Conservation (phyloP, 2,113 vertebrate genomes). For the Planiliza haematocheilus region DNA sequence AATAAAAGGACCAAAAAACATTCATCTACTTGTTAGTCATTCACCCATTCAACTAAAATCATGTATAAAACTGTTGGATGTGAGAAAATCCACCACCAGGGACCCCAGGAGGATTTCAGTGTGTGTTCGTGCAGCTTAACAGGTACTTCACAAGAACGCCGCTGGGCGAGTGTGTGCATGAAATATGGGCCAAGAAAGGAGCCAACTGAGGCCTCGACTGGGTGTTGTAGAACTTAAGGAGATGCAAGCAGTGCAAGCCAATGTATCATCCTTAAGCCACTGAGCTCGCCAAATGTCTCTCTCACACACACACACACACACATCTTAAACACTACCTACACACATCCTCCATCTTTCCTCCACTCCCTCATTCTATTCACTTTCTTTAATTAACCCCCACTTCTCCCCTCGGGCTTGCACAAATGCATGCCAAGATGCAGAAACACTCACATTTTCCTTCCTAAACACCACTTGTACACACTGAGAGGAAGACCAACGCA, state of each 20-base stretch:
- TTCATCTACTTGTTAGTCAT: too few relatives aligned
- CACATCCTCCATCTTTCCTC: constrained; percentile 29
- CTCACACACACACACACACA: constrained; percentile 12
- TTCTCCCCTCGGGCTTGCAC: constrained; percentile 39
- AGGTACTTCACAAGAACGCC: not conserved
- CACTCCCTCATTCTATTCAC: constrained; percentile 40
- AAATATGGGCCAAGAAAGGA: constrained; percentile 18
- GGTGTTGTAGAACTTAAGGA: constrained; percentile 3
- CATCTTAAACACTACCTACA: constrained; percentile 22
- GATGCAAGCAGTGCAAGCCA: constrained; percentile 35
- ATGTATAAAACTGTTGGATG: too few relatives aligned
- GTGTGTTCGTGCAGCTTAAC: not conserved
- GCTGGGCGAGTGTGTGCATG: not conserved
- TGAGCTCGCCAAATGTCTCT: constrained; percentile 32
- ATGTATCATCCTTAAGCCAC: constrained; percentile 60
- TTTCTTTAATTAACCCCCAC: constrained; percentile 64
- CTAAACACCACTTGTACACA: constrained; percentile 11
- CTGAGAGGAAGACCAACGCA: not conserved
- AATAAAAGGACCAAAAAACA: too few relatives aligned
- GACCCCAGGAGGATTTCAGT: not conserved
- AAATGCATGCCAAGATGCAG: constrained; percentile 14
- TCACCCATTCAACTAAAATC: too few relatives aligned
- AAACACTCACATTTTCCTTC: constrained; percentile 39
- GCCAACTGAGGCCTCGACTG: constrained; percentile 20
- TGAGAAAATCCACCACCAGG: not conserved